Conservation (phyloP, 1,140 invertebrate genomes). For the Drosophila teissieri region DNA sequence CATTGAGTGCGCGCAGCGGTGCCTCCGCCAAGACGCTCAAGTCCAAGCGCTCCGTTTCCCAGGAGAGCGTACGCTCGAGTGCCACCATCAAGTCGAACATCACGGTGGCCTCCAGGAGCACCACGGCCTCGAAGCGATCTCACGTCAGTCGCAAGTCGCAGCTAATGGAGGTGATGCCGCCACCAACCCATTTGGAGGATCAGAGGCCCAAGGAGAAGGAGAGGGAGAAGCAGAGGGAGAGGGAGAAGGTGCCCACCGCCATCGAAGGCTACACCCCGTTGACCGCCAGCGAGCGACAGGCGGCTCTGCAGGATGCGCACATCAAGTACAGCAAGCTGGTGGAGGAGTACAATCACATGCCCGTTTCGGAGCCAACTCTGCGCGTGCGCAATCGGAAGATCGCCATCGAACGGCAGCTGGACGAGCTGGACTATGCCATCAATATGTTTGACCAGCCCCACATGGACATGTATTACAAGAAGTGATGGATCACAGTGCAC, state of each 20-base stretch:
- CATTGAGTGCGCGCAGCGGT: slow-evolving; percentile 28
- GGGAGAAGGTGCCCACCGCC: not conserved
- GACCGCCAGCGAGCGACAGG: not conserved
- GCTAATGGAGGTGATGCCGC: slow-evolving; percentile 28
- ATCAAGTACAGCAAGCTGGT: slow-evolving; percentile 31
- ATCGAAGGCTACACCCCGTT: slow-evolving; percentile 25
- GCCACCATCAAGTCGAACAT: slow-evolving; percentile 27
- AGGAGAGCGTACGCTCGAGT: slow-evolving; percentile 27
- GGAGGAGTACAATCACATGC: slow-evolving; percentile 48
- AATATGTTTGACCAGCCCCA: slow-evolving; percentile 50
- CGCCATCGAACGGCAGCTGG: slow-evolving; percentile 38
- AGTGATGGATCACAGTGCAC: not conserved
- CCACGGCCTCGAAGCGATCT: not conserved
- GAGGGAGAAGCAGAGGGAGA: not conserved
- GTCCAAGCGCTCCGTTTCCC: slow-evolving; percentile 15
- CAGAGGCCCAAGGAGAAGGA: not conserved
- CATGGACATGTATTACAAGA: slow-evolving; percentile 34
- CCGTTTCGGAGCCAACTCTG: slow-evolving; percentile 40
- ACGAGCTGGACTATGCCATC: slow-evolving; percentile 50
- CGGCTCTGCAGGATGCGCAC: slow-evolving; percentile 29
- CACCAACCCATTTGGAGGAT: not conserved
- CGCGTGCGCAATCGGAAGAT: slow-evolving; percentile 42
- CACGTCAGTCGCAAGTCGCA: slow-evolving; percentile 1
- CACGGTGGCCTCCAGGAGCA: slow-evolving; percentile 2
- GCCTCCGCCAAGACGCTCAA: slow-evolving; percentile 4